These are phyloP conservation scores for Marasmarcha lunaedactyla DNA, from an alignment of 2,888 invertebrate species.

Conservation along the genomic window DNA sequence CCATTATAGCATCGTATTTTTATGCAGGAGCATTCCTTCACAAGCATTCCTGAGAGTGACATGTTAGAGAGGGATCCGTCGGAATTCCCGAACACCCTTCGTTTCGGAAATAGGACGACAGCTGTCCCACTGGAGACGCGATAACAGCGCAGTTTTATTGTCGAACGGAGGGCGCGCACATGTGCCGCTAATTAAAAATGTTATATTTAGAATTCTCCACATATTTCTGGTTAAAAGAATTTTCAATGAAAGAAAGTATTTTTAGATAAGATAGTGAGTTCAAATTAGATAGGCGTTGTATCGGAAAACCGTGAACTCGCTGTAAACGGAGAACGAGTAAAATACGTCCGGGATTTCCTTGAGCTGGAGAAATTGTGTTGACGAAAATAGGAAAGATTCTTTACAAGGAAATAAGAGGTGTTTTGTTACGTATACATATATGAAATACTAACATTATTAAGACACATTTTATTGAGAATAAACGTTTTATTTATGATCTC, in stretches of 20 bases:
- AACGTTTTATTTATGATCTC: no score
- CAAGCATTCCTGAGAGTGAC: not conserved
- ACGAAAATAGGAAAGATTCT: no score
- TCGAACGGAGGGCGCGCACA: constrained; percentile 25
- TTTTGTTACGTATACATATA: no score
- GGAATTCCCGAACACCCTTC: constrained; percentile 35
- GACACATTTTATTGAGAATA: no score
- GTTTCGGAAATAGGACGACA: constrained; percentile 57
- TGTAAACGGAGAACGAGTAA: not conserved
- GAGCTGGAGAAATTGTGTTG: not conserved
- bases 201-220: no score
- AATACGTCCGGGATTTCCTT: not conserved
- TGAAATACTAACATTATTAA: no score
- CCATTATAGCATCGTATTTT: no score
- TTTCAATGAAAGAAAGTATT: no score
- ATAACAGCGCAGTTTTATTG: constrained; percentile 40
- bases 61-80: constrained; percentile 12
- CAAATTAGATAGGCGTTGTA: not conserved
- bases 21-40: not conserved
- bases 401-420: no score
- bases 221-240: no score
- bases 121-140: constrained; percentile 47
- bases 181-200: constrained; percentile 20
- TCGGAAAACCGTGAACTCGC: not conserved
- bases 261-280: no score